Base-by-base conservation (phyloP, 2,113 vertebrate species). In the Rattus rattus region DNA sequence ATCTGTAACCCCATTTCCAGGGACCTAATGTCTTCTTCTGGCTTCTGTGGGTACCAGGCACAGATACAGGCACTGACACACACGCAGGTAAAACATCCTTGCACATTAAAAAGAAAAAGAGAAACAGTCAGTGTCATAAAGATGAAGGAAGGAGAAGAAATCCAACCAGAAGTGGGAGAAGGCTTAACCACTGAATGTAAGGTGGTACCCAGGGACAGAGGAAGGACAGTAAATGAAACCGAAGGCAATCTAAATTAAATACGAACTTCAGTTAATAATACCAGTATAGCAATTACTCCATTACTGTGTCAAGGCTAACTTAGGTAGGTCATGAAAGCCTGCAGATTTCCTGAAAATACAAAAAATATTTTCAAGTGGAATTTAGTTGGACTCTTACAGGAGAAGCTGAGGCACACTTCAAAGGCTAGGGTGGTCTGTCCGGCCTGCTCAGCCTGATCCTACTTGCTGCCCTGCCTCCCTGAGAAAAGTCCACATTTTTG, bases 311-410 rank as follows among this genome's bases (percentile, higher is more conserved):
- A 13, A 14, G 20, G 59, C n/a, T 17, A 36, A 70, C 30, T 1
- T 17, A 65, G 65, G 30, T 19, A 43, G 56, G 3, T 11, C 22
- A 24, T 26, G 4, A 54, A 36, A 56, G 52, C n/a, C 47, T 19
- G 36, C 10, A 16, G 61, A 72, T 90, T 95, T 94, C 16, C 16
- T 80, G 13, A 61, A 84, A 84, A 75, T 67, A 22, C 33, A 92
- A 91, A 30, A 96, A 33, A 69, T 89, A 43, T 73, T 88, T 47
- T 81, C 54, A 97, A 96, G 36, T 43, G 61, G 67, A 85, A 22
- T 52, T 84, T 85, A 87, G 47, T 92, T 94, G 5, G 54, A 59
- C 33, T 1, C 14, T 20, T 36, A 39, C 36, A 63, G 49, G 36
- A 49, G 33, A 1, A 33, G 59, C n/a, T 47, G n/a, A 76, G 33